A percentile compares a stretch with the other conserved stretches of the same genome.
Evolutionary conservation across 2,888 invertebrate genomes (phyloP).

Genomic region (Pedicia rivosa): DNA sequence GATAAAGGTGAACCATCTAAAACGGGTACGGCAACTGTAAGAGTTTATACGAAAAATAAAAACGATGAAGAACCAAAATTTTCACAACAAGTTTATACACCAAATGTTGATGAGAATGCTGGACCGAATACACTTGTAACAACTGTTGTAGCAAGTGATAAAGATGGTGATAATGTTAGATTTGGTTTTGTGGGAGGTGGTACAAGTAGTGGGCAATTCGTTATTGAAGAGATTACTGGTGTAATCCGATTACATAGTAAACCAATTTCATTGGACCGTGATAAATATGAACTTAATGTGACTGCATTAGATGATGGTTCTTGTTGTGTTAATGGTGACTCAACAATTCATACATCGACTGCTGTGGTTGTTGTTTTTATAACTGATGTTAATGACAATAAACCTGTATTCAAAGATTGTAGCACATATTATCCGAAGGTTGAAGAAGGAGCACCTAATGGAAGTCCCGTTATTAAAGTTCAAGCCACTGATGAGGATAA

Average conservation of each 20-base stretch:
- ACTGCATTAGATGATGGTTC: conserved; percentile 96
- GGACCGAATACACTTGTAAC: conserved; percentile 91
- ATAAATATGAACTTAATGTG: conserved; percentile 92
- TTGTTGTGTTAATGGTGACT: conserved; percentile 82
- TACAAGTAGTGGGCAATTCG: conserved; percentile 81
- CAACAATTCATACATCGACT: conserved; percentile 80
- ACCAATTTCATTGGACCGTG: conserved; percentile 72
- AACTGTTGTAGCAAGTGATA: conserved; percentile 92
- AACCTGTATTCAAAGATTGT: conserved; percentile 90
- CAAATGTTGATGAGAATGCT: conserved; percentile 91
- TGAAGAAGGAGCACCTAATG: conserved; percentile 86
- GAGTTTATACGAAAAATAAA: conserved; percentile 94
- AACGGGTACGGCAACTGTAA: conserved; percentile 83
- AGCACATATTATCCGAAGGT: conserved; percentile 85
- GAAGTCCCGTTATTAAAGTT: conserved; percentile 84
- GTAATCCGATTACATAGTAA: conserved; percentile 81
- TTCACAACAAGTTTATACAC: conserved; percentile 91
- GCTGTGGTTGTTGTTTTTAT: conserved; percentile 94
- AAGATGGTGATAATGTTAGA: conserved; percentile 91
- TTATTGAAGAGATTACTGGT: conserved; percentile 89
- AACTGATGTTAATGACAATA: conserved; percentile 93
- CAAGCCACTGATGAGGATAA: conserved; percentile 93
- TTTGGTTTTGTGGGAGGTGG: conserved; percentile 85
- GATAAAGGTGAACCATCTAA: conserved; percentile 89
- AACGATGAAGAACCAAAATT: conserved; percentile 96